Evolutionary conservation across 2,113 vertebrate genomes (phyloP).

Genomic region (Dissostichus mawsoni): DNA sequence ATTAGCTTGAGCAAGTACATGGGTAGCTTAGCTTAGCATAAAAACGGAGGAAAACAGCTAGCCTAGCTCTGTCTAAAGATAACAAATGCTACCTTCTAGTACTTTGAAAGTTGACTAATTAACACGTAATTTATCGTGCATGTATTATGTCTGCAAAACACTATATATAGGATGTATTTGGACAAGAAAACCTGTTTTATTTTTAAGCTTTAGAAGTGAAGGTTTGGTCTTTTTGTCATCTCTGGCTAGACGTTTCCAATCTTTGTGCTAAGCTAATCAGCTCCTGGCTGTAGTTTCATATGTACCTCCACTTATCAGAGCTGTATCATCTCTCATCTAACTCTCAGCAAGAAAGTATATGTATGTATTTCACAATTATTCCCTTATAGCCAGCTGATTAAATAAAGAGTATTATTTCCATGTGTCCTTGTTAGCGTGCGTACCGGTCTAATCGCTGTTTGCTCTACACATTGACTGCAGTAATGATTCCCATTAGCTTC

Average conservation of each 20-base stretch:
- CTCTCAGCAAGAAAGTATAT: not conserved
- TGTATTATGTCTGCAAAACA: not conserved
- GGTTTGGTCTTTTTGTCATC: not conserved
- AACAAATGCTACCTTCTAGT: not conserved
- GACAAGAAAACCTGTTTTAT: not conserved
- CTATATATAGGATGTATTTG: too few species aligned
- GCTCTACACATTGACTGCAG: not conserved
- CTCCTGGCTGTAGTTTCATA: too few species aligned
- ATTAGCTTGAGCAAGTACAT: not conserved
- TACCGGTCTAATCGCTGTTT: not conserved
- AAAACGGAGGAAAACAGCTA: not conserved
- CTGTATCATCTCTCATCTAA: not conserved
- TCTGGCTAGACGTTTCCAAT: too few species aligned
- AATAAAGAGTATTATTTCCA: not conserved
- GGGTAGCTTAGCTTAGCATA: conserved; percentile 7
- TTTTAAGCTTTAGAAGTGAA: not conserved
- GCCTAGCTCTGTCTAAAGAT: not conserved
- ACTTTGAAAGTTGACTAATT: not conserved
- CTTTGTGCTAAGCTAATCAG: not conserved
- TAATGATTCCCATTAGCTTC: conserved; percentile 22
- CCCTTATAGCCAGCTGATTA: not conserved
- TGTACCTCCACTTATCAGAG: not conserved
- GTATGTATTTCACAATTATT: not conserved
- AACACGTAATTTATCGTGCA: not conserved
- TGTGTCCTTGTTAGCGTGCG: conserved; percentile 7